These are phyloP conservation scores for Physocephala rufipes DNA, from an alignment of 2,888 invertebrate genomes.

Conservation along the genomic window DNA sequence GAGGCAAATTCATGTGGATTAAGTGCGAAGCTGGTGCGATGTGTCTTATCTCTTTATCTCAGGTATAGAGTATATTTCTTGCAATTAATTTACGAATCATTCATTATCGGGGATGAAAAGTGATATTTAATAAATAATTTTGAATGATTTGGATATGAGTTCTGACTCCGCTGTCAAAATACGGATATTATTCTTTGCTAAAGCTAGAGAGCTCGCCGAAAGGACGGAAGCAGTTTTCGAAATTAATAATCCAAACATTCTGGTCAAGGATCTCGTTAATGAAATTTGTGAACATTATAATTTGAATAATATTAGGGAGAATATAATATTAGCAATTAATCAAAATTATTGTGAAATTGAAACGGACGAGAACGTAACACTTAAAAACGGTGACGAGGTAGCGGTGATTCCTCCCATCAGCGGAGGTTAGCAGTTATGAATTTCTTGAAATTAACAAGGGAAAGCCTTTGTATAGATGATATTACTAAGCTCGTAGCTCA, in stretches of 20 bases:
- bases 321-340: slow-evolving; percentile 83
- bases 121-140: too few species aligned
- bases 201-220: slow-evolving; percentile 84
- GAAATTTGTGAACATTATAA: slow-evolving; percentile 72
- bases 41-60: too few species aligned
- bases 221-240: slow-evolving; percentile 67
- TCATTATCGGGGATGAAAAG: too few species aligned
- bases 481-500: slow-evolving; percentile 75
- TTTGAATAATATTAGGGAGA: slow-evolving; percentile 74
- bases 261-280: slow-evolving; percentile 71
- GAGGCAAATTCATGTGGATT: too few species aligned
- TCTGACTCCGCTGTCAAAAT: slow-evolving; percentile 65
- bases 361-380: slow-evolving; percentile 66
- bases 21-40: too few species aligned
- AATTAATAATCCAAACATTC: slow-evolving; percentile 68
- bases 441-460: slow-evolving; percentile 73
- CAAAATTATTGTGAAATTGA: slow-evolving; percentile 76
- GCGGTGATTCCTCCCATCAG: slow-evolving; percentile 95
- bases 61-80: too few species aligned
- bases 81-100: too few species aligned
- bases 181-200: slow-evolving; percentile 87
- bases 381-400: slow-evolving; percentile 80
- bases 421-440: slow-evolving; percentile 83
- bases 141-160: slow-evolving; percentile 46
- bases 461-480: slow-evolving; percentile 74